Base-by-base conservation (phyloP, 2,888 invertebrate genomes). In the Drosophila sordidula region DNA sequence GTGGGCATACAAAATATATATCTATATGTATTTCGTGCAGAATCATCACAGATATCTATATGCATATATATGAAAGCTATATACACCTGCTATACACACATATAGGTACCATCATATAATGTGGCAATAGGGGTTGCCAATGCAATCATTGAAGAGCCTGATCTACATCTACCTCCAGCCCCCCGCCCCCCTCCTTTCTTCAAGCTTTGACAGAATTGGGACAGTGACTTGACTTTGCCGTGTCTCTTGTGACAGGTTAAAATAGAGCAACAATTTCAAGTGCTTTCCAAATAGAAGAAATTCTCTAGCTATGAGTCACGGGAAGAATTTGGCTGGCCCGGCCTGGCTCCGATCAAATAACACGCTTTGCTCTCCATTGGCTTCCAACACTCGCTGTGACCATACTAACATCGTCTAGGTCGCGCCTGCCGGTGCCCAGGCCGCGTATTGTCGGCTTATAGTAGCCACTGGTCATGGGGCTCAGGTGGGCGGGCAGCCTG, bases 381-480 rank as follows among this genome's bases (percentile, higher is more conserved):
- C 54, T 55, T 69, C n/a, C 69, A 78, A 45, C 11, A 73, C 34
- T 47, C 50, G 47, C 52, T 56, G 25, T 46, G 16, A 16, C 18
- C 39, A 79, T 92, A 92, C 92, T 92, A 91, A 92, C 91, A 81
- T 91, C 91, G 66, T 91, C 90, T 32, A 72, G 67, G 26, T 88
- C 89, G 5, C 89, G 84, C 42, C 93, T 91, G 65, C 88, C 84
- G 42, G 42, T 29, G 18, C 87, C 90, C 72, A 92, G 88, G 32
- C 91, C 90, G 29, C 91, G 90, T 81, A 92, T 90, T 52, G 92
- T 65, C 11, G 93, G 92, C 78, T 92, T 92, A 74, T 92, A 92
- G 81, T 92, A 92, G 25, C 91, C 85, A 9, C 54, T 16, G 39
- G 91, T 87, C 32, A 92, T 90, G 42, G 92, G 92, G 75, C 92